Conservation (phyloP, 2,888 invertebrate species). For the Chrysodeixis includens region DNA sequence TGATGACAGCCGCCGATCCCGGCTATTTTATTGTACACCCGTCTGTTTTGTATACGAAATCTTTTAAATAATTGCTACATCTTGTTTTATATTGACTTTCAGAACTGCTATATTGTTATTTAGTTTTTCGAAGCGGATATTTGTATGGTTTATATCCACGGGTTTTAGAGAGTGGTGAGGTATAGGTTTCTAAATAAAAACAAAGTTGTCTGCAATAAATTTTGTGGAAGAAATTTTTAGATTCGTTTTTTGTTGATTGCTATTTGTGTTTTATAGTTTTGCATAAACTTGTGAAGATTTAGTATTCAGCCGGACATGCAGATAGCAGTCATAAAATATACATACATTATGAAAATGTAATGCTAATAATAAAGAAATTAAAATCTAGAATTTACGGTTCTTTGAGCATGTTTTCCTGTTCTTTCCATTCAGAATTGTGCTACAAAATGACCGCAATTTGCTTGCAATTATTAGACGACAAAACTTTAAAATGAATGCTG, state of each 20-base stretch:
- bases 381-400: not conserved
- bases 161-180: not conserved
- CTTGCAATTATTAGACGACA: no score
- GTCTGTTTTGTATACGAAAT: slow-evolving; percentile 9
- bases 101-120: slow-evolving; percentile 6
- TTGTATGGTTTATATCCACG: not conserved
- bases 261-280: not conserved
- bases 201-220: not conserved
- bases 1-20: slow-evolving; percentile 50
- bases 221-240: not conserved
- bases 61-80: slow-evolving; percentile 10
- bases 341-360: not conserved
- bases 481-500: no score
- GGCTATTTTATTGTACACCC: slow-evolving; percentile 25
- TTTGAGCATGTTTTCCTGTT: not conserved
- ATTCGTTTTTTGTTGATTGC: not conserved
- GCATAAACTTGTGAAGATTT: not conserved
- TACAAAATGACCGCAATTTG: no score
- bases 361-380: not conserved
- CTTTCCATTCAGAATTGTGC: no score
- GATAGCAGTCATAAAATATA: not conserved
- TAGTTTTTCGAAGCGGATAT: slow-evolving; percentile 12
- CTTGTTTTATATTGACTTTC: slow-evolving; percentile 14
- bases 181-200: not conserved
- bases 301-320: not conserved